Percentiles rank a stretch among this genome's conserved stretches.
These are phyloP conservation scores for Pica pica DNA, from an alignment of 2,113 vertebrate species.

Conservation along the genomic window DNA sequence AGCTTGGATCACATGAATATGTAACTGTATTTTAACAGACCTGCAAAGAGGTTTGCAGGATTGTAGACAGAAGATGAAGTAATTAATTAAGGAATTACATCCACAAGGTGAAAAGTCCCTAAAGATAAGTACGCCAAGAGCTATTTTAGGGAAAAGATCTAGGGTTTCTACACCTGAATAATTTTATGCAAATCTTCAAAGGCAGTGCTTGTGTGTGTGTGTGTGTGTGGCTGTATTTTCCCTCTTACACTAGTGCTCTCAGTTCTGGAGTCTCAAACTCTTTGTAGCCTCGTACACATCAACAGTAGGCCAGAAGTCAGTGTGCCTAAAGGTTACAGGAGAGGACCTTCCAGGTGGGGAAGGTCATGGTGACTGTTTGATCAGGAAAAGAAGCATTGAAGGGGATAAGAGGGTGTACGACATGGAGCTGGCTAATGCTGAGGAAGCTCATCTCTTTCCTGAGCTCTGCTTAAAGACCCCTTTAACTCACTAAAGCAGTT, in stretches of 20 bases:
- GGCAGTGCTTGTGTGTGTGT: neutral
- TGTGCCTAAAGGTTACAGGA: neutral
- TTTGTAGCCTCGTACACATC: neutral
- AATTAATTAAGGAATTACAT: constrained; percentile 47
- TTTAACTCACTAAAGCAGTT: neutral
- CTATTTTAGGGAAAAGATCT: neutral
- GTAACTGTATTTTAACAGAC: neutral
- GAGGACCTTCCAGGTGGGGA: neutral
- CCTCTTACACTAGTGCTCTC: neutral
- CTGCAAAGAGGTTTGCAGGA: constrained; percentile 2
- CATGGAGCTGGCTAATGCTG: neutral
- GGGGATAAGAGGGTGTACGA: neutral
- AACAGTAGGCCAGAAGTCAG: neutral
- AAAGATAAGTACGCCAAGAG: neutral
- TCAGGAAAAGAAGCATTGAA: neutral
- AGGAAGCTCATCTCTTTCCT: neutral
- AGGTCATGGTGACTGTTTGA: neutral
- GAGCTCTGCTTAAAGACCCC: neutral
- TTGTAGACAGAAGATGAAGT: neutral
- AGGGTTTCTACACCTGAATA: neutral
- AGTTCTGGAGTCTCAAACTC: neutral
- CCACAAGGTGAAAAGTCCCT: constrained; percentile 7
- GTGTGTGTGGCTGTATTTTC: neutral
- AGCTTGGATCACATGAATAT: neutral
- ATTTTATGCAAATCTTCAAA: neutral